phyloP scores from a whole-genome alignment of 2,113 vertebrate species.

The Apodemus speciosus region DNA sequence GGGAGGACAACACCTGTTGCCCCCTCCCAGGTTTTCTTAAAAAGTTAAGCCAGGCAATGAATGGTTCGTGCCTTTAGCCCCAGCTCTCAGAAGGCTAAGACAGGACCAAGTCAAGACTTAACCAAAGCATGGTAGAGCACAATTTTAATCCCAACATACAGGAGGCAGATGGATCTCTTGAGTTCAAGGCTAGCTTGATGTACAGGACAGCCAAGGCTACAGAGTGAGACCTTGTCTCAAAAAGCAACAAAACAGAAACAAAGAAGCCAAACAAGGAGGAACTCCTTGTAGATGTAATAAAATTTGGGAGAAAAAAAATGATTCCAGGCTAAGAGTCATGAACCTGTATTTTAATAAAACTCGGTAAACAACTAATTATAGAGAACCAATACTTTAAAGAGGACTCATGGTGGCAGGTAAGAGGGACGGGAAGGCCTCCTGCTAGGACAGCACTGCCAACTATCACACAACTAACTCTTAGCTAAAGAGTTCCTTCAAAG shows the following conservation, averaged over 20 bases:
- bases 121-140: neutral
- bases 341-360: neutral
- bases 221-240: neutral
- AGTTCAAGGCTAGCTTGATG: neutral
- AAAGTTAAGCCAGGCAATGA: neutral
- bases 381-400: neutral
- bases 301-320: neutral
- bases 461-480: neutral
- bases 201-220: neutral
- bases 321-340: neutral
- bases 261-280: neutral
- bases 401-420: neutral
- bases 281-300: neutral
- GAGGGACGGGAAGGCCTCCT: neutral
- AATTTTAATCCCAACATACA: neutral
- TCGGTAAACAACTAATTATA: neutral
- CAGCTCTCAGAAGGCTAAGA: neutral
- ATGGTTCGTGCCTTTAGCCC: neutral
- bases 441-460: neutral
- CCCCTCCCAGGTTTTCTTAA: neutral
- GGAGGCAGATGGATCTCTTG: neutral
- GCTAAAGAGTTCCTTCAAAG: conserved; percentile 1
- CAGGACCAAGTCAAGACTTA: neutral
- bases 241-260: neutral
- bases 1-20: no score